phyloP scores from a whole-genome alignment of 2,888 invertebrate genomes.

The Chirona hameri region DNA sequence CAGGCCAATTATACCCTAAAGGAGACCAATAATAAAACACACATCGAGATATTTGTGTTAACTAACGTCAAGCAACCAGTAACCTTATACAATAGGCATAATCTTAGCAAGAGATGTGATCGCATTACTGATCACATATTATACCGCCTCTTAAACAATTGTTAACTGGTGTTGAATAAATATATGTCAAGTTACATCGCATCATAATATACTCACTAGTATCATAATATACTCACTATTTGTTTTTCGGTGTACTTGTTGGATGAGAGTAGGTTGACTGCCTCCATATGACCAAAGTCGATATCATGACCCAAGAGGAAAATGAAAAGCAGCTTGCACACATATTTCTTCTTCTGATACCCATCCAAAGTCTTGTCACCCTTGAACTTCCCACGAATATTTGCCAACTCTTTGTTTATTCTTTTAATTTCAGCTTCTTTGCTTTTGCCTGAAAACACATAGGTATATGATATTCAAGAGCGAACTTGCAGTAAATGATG shows the following conservation, averaged over 20 bases:
- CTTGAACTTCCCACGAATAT: constrained; percentile 99
- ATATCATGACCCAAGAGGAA: constrained; percentile 99
- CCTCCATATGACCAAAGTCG: constrained; percentile 99
- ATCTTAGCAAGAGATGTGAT: no score
- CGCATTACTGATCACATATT: no score
- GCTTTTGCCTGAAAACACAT: constrained; percentile 72
- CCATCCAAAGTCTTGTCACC: constrained; percentile 99
- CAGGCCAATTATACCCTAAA: no score
- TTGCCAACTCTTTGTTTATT: constrained; percentile 99
- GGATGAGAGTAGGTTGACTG: constrained; percentile 96
- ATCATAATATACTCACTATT: constrained; percentile 64
- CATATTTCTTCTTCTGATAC: constrained; percentile 99
- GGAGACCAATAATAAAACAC: no score
- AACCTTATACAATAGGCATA: no score
- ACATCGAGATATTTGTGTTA: no score
- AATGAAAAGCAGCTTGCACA: constrained; percentile 98
- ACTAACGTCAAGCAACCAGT: no score
- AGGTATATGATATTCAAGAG: background rate
- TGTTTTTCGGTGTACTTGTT: constrained; percentile 99
- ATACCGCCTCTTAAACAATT: no score
- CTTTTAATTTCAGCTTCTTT: constrained; percentile 99
- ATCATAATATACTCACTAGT: background rate
- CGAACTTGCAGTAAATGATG: background rate
- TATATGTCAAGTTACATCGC: no score
- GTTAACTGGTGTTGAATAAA: no score